Conservation (phyloP, 1,140 invertebrate species). For the Drosophila bipectinata region DNA sequence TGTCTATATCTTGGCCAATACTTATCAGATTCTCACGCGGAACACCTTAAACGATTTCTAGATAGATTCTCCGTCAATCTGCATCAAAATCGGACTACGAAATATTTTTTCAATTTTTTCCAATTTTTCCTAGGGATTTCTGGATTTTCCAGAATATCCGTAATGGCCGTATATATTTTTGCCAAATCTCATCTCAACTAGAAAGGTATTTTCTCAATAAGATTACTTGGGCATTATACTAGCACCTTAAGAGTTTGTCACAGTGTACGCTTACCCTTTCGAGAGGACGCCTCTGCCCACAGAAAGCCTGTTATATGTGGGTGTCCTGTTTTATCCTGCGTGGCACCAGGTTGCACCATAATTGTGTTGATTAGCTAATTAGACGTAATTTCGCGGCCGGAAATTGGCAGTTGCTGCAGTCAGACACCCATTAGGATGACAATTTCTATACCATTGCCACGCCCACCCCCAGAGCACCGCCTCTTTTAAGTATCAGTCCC, state of each 20-base stretch:
- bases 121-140: no score
- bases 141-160: no score
- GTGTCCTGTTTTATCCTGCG: constrained; percentile 9
- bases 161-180: no score
- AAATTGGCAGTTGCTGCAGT: constrained; percentile 68
- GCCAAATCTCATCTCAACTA: no score
- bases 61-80: no score
- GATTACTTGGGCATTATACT: background rate
- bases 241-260: background rate
- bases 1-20: no score
- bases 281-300: background rate
- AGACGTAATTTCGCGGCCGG: constrained; percentile 77
- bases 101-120: no score
- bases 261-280: background rate
- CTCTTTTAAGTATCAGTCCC: background rate
- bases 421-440: constrained; percentile 40
- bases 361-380: constrained; percentile 81
- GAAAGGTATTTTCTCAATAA: no score
- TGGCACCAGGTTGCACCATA: constrained; percentile 50
- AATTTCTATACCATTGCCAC: constrained; percentile 23
- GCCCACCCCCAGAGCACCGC: background rate
- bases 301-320: background rate
- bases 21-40: no score
- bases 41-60: no score
- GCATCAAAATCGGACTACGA: no score